Conservation (phyloP, 37 sponge, comb jelly and placozoan species). For the Mnemiopsis leidyi region DNA sequence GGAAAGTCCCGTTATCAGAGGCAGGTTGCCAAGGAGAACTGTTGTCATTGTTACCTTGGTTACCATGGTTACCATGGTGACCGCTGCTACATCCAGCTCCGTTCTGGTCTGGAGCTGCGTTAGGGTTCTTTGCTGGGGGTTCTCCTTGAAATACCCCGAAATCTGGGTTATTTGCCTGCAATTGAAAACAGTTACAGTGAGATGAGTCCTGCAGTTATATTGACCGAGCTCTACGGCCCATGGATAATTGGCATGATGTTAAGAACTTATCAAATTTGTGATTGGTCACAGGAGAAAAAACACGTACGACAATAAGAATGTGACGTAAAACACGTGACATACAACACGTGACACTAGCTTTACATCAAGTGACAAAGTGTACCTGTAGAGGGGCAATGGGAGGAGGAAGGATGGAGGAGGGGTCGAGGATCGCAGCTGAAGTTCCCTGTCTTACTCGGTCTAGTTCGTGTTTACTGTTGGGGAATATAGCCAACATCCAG, state of each 20-base stretch:
- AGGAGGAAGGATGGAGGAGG: neutral
- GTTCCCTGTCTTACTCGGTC: neutral
- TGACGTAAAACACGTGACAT: no score
- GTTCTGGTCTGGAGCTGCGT: neutral
- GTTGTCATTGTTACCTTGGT: no score
- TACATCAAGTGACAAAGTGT: neutral
- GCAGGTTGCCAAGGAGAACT: neutral
- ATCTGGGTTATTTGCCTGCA: no score
- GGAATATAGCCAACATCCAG: conserved; percentile 44
- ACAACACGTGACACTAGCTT: no score
- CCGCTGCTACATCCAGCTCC: neutral
- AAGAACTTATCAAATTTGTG: no score
- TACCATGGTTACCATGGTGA: no score
- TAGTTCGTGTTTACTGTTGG: neutral
- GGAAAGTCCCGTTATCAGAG: neutral
- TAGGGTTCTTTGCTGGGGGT: conserved; percentile 18
- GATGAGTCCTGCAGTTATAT: no score
- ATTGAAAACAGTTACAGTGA: no score
- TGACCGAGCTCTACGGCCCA: no score
- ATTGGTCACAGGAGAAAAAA: no score
- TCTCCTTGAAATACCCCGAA: neutral
- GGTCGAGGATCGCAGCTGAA: neutral
- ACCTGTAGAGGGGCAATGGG: neutral
- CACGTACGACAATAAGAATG: no score
- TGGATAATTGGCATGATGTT: no score